Base-by-base conservation (phyloP, 2,888 invertebrate genomes). In the Drosophila paramelanica region DNA sequence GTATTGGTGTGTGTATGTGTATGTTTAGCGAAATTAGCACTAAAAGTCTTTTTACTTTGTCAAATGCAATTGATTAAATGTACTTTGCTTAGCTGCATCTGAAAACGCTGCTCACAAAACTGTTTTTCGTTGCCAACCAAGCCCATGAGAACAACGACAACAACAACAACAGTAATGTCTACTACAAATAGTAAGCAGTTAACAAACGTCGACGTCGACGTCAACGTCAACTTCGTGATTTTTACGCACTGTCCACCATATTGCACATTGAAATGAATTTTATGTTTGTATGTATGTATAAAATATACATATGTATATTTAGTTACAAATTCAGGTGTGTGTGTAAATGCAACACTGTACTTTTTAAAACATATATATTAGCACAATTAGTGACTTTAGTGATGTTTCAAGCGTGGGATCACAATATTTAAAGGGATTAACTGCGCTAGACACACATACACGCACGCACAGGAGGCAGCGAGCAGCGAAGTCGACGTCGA, bases 241-340 rank as follows among this genome's bases (percentile, higher is more conserved):
- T 86, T 82, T 82, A 79, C 88, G 78, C 86, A 86, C 80, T 76
- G 70, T 79, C 80, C 80, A 80, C 81, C 86, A 88, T 84, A 85
- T 83, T 82, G 83, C 86, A 86, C 80, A 86, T 77, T 67, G 62
- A 73, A 71, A 77, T 73, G 65, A 10, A 31, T 73, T 72, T 71
- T 56, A 73, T 73, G 58, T 73, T 62, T 71, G 72, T 41, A 41
- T 67, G 41, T 57, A 55, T 53, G 33, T 65, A 47, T 46, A 55
- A 47, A 43, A 58, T 55, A 58, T 55, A 56, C 27, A 49, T 67
- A 67, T 41, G 13, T 5, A 36, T 13, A 36, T 36, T 36, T 36
- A 36, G 13, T 36, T 55, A 33, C 23, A 25, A 7, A 25, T 36
- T 13, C 10, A 10, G 8, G 50, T 60, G 49, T 65, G 64, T 73